These are phyloP conservation scores for Papilio demoleus DNA, from an alignment of 2,888 invertebrate genomes.

Conservation along the genomic window DNA sequence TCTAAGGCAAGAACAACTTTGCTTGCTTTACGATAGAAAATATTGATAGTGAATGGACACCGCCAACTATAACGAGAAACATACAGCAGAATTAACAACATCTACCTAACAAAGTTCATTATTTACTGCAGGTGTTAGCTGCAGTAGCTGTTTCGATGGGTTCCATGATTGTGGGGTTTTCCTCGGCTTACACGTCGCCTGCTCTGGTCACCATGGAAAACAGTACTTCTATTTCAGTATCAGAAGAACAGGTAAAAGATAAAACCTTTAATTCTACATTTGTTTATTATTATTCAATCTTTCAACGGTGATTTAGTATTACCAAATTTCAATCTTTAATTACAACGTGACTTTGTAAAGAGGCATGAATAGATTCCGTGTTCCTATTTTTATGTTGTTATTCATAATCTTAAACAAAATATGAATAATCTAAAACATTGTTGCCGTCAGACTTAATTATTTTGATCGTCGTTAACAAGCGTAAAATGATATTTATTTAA, in stretches of 20 bases:
- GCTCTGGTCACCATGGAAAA: constrained; percentile 90
- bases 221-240: constrained; percentile 83
- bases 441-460: background rate
- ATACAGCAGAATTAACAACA: too few species aligned
- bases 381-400: background rate
- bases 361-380: too few species aligned
- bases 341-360: background rate
- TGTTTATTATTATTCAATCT: constrained; percentile 10
- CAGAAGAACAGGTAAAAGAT: constrained; percentile 83
- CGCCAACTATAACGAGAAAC: constrained; percentile 3
- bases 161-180: constrained; percentile 94
- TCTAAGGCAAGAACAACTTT: constrained; percentile 1
- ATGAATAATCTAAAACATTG: constrained; percentile 5
- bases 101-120: background rate
- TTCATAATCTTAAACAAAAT: background rate
- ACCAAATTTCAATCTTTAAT: background rate
- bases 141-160: constrained; percentile 94
- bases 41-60: constrained; percentile 14
- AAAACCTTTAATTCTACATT: background rate
- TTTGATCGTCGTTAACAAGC: background rate
- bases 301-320: background rate
- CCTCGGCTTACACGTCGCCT: constrained; percentile 94
- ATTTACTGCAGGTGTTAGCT: constrained; percentile 87
- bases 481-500: constrained; percentile 4
- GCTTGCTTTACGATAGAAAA: constrained; percentile 8